These are phyloP conservation scores for Leuctra nigra DNA, from an alignment of 2,888 invertebrate species.

Conservation along the genomic window DNA sequence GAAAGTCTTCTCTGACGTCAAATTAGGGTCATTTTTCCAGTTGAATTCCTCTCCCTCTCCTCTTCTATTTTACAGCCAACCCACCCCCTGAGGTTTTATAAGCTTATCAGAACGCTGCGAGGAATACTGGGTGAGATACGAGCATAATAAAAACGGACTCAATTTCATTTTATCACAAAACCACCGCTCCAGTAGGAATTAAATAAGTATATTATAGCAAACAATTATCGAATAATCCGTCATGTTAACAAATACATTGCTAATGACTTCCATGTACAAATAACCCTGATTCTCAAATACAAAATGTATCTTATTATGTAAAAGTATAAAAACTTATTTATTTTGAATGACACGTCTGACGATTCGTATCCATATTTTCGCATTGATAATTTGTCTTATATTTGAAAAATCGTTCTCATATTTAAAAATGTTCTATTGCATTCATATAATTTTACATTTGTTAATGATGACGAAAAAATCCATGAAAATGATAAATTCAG, in stretches of 20 bases:
- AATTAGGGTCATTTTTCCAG: slow-evolving; percentile 16
- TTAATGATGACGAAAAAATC: no score
- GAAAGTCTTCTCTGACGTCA: slow-evolving; percentile 13
- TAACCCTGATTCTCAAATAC: no score
- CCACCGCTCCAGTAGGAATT: no score
- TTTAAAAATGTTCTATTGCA: not conserved
- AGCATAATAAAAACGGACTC: not conserved
- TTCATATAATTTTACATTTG: no score
- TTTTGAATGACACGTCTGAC: no score
- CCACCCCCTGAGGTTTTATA: slow-evolving; percentile 2
- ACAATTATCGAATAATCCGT: no score
- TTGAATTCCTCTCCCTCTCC: not conserved
- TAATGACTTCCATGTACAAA: no score
- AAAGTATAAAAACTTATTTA: no score
- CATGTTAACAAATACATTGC: no score
- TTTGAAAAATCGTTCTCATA: not conserved
- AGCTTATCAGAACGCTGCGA: not conserved
- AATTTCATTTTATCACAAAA: slow-evolving; percentile 9
- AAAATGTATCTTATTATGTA: no score
- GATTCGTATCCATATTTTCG: no score
- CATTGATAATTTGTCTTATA: not conserved
- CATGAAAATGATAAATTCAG: no score
- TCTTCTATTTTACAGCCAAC: not conserved
- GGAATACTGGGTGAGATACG: not conserved
- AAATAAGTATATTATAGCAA: not conserved